Base-by-base conservation (phyloP, 2,113 vertebrate species). In the Meleagris gallopavo region DNA sequence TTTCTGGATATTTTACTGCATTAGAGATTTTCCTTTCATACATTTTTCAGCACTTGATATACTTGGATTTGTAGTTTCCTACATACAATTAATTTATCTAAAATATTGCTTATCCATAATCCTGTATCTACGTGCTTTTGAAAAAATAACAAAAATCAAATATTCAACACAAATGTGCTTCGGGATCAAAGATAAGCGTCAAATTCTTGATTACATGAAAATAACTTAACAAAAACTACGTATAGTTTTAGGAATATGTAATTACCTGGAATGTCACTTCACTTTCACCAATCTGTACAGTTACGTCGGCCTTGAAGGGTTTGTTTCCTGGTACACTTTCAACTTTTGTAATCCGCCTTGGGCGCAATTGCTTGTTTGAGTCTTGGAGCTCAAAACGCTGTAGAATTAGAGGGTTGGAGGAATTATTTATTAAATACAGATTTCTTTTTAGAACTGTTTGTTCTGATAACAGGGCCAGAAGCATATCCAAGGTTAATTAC, bases 311-410 rank as follows among this genome's bases (percentile, higher is more conserved):
- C 19, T 89, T 96, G 55, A 97, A 97, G 40, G 54, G 48, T 21
- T 93, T 95, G 25, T 71, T 64, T 64, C 94, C 97, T 24, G 6
- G 78, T 4, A 71, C 46, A 46, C 41, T 89, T 78, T 98, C 97
- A 66, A 99, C 97, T 60, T 92, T 97, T 57, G 95, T 29, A 72
- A 99, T 94, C 77, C 93, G 95, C 52, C 84, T 93, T 38, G 98
- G 97, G 80, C 97, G 65, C 13, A 93, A 34, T 69, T 96, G 95
- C 11, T 45, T 97, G 76, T 52, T 93, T 32, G 97, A 95, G 88
- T 98, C 98, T 41, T 98, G 72, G 79, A 99, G 98, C 91, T 99
- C 98, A 98, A 99, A 99, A 57, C 98, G 98, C 99, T 99, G 78
- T 29, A 94, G 92, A 95, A 96, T 94, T 61, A 79, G 18, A 43